Base-by-base conservation (phyloP, 1,140 invertebrate species). In the Drosophila teissieri region DNA sequence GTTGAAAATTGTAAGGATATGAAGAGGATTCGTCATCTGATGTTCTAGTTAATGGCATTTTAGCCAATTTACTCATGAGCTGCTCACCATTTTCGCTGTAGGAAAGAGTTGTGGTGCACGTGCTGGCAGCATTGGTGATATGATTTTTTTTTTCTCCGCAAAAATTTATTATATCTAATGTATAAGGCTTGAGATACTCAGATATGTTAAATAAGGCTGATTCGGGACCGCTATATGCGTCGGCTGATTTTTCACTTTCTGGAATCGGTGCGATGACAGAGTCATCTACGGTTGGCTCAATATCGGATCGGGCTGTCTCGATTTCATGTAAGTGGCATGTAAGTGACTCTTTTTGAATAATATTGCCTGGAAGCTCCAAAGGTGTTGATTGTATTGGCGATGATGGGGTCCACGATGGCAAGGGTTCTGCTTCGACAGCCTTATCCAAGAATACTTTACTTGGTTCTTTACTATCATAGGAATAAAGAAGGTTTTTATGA, bases 121-220 rank as follows among this genome's bases (percentile, higher is more conserved):
- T 56, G 27, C 27, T 55, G 36, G 39, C 57, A 58, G 15, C 22
- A 62, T 24, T 52, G 19, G 24, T 42, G 36, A 27, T 51, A 42
- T 49, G 39, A n/a, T 19, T 45, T 65, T 69, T 8, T 34, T 51
- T 19, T 27, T 56, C 63, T n/a, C 31, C 56, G 27, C 51, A 24
- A 69, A 58, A 64, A 61, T 39, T 40, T 63, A 49, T 39, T 22
- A 57, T 31, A 6, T 88, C 62, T 36, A 80, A 73, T 69, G 49
- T 58, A 80, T 80, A 88, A 48, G 84, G 84, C 58, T 74, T 88
- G 7, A 84, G 19, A 64, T 89, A 88, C 39, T 89, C 80, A 54
- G 76, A 63, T 67, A 89, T 78, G 45, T 89, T 67, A 52, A 74
- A 80, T 67, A 65, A 36, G 42, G 76, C 73, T 53, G 54, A 14